Conservation (phyloP, 2,113 vertebrate species). For the Plecturocebus donacophilus region DNA sequence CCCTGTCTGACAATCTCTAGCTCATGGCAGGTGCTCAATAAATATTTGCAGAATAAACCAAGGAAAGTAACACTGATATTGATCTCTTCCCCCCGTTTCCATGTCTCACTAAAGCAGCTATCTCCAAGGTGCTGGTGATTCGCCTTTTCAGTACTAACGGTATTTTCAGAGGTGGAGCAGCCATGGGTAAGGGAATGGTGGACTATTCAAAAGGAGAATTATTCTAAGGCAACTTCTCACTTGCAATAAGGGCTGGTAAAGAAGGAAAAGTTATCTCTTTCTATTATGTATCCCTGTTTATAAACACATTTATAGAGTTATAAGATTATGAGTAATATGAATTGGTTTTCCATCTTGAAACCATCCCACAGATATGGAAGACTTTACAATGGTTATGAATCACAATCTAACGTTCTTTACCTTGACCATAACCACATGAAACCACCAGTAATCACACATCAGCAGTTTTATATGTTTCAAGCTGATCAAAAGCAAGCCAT, state of each 20-base stretch:
- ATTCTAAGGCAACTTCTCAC: neutral
- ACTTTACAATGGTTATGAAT: neutral
- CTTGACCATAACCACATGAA: neutral
- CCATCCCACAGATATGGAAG: neutral
- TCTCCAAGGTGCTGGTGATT: neutral
- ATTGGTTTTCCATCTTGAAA: neutral
- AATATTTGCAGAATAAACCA: neutral
- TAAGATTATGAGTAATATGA: neutral
- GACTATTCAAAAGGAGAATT: neutral
- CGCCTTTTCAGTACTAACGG: neutral
- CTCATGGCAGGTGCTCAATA: fast-evolving
- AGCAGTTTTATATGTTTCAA: neutral
- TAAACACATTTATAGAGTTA: neutral
- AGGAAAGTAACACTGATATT: no score
- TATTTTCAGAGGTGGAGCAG: neutral
- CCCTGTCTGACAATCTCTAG: neutral
- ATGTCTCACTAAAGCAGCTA: neutral
- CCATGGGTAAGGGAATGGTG: fast-evolving
- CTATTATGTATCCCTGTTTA: neutral
- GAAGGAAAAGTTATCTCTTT: neutral
- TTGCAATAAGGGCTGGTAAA: neutral
- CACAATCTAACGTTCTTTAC: no score
- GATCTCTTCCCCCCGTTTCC: neutral
- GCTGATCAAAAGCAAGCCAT: neutral
- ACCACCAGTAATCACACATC: no score